Evolutionary conservation across 2,888 invertebrate genomes (phyloP).

Genomic region (Lypha dubia): DNA sequence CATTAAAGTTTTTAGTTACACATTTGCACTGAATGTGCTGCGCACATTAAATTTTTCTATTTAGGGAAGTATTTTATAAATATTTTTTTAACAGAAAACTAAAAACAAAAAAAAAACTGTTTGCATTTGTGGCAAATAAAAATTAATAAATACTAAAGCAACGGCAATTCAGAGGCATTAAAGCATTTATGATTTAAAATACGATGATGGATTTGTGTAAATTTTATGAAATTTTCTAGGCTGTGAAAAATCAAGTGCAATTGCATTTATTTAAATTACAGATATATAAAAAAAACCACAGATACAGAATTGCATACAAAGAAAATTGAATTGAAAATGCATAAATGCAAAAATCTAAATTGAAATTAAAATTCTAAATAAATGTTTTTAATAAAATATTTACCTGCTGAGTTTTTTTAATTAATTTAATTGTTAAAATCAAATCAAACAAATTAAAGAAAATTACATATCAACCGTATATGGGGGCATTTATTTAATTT

Average conservation of each 20-base stretch:
- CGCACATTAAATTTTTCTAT: constrained; percentile 54
- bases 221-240: constrained; percentile 50
- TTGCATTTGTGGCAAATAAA: constrained; percentile 43
- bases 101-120: background rate
- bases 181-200: constrained; percentile 71
- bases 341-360: constrained; percentile 10
- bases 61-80: constrained; percentile 67
- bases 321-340: constrained; percentile 27
- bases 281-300: background rate
- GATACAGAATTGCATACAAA: constrained; percentile 2
- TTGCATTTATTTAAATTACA: constrained; percentile 56
- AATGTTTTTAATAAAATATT: constrained; percentile 41
- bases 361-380: constrained; percentile 21
- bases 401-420: constrained; percentile 67
- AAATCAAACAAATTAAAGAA: constrained; percentile 44
- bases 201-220: constrained; percentile 68
- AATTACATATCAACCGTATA: constrained; percentile 4
- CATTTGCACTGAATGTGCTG: constrained; percentile 8
- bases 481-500: constrained; percentile 11
- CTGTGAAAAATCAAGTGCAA: constrained; percentile 61
- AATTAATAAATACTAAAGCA: constrained; percentile 65
- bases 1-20: constrained; percentile 25
- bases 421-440: constrained; percentile 53
- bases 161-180: constrained; percentile 64
- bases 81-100: constrained; percentile 48